A percentile compares a stretch with the other conserved stretches of the same genome.
Evolutionary conservation across 2,113 vertebrate genomes (phyloP).

Genomic region (Notothenia coriiceps): DNA sequence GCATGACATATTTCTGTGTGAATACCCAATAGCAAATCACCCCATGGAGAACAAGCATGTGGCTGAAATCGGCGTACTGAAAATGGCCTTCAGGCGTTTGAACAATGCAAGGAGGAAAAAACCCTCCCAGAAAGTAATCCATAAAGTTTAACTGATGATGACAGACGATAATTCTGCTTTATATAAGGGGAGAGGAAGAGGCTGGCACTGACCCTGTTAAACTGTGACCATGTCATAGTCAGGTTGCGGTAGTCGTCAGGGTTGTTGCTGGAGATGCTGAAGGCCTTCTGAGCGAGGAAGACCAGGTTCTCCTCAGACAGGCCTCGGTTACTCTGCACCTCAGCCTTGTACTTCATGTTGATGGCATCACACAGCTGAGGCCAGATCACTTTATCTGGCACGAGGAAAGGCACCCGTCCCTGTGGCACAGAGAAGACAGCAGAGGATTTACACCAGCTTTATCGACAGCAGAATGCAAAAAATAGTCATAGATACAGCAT

Average conservation of each 20-base stretch:
- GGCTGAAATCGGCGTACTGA: slow-evolving; percentile 13
- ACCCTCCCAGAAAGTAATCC: neutral
- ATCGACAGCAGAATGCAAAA: neutral
- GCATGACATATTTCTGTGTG: slow-evolving; percentile 48
- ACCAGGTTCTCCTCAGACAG: slow-evolving; percentile 95
- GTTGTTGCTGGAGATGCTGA: slow-evolving; percentile 91
- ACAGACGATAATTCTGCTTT: neutral
- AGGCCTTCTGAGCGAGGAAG: slow-evolving; percentile 96
- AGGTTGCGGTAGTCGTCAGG: slow-evolving; percentile 92
- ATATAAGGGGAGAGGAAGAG: neutral
- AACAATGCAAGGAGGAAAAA: slow-evolving; percentile 10
- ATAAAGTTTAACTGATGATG: slow-evolving; percentile 5
- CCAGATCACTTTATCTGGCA: slow-evolving; percentile 95
- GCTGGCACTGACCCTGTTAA: slow-evolving; percentile 88
- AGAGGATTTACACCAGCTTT: neutral
- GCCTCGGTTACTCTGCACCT: slow-evolving; percentile 94
- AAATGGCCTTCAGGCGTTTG: slow-evolving; percentile 19
- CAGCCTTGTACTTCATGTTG: slow-evolving; percentile 98
- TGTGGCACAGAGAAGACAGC: slow-evolving; percentile 56
- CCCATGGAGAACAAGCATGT: slow-evolving; percentile 6
- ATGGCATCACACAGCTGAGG: slow-evolving; percentile 95
- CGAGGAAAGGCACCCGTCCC: slow-evolving; percentile 95
- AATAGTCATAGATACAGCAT: neutral
- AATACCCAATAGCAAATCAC: slow-evolving; percentile 40
- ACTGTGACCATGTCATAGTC: slow-evolving; percentile 98